These are phyloP conservation scores for Crotalus tigris DNA, from an alignment of 2,113 vertebrate genomes.

Conservation along the genomic window DNA sequence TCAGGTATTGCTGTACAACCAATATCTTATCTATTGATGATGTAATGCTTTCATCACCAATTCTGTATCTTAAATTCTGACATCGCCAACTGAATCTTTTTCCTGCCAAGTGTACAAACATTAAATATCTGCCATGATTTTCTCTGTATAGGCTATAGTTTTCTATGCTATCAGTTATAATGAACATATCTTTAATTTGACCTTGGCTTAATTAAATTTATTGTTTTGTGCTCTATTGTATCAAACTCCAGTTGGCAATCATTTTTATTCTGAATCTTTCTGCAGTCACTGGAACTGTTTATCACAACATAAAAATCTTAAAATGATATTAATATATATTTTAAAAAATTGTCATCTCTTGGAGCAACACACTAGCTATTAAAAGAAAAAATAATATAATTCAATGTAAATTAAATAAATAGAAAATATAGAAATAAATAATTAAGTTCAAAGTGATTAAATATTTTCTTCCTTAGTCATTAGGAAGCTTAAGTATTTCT, in stretches of 20 bases:
- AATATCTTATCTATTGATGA: background rate
- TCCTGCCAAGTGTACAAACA: background rate
- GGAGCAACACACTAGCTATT: background rate
- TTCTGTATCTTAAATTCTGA: background rate
- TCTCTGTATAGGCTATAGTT: background rate
- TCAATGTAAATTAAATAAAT: background rate
- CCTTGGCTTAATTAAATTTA: background rate
- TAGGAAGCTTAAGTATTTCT: background rate
- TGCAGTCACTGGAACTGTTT: background rate
- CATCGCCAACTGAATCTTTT: background rate
- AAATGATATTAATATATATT: background rate
- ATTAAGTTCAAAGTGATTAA: background rate
- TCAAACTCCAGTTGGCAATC: background rate
- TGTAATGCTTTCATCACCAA: background rate
- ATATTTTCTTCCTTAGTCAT: background rate
- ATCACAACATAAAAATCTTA: background rate
- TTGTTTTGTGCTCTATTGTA: background rate
- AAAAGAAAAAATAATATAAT: background rate
- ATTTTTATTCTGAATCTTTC: background rate
- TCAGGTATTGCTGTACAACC: background rate
- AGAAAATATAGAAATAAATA: background rate
- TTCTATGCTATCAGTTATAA: background rate
- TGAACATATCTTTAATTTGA: background rate
- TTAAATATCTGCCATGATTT: background rate
- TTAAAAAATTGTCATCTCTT: background rate